Conservation (phyloP, 2,888 invertebrate species). For the Noctuana brunneofusca region DNA sequence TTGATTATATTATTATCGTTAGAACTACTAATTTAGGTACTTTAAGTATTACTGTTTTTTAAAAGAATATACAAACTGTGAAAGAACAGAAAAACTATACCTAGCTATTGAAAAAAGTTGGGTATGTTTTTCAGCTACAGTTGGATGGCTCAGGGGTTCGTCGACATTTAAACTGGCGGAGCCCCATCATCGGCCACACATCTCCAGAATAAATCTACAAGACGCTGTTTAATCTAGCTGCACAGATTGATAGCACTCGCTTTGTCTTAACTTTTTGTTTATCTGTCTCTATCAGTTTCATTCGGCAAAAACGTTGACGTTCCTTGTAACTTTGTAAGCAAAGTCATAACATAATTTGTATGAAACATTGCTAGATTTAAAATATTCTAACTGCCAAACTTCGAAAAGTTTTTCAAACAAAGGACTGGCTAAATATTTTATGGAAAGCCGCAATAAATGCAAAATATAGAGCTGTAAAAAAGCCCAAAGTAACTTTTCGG, state of each 20-base stretch:
- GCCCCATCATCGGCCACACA: constrained; percentile 51
- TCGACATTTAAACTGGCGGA: constrained; percentile 60
- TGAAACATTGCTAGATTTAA: constrained; percentile 5
- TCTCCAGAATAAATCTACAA: constrained; percentile 56
- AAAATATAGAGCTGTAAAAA: constrained; percentile 62
- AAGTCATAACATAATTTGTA: constrained; percentile 5
- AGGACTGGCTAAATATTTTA: constrained; percentile 22
- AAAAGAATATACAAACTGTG: not conserved
- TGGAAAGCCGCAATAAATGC: constrained; percentile 47
- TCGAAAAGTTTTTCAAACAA: constrained; percentile 14
- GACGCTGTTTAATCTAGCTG: constrained; percentile 53
- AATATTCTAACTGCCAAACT: constrained; percentile 6
- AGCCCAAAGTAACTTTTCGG: constrained; percentile 52
- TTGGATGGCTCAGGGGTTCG: constrained; percentile 55
- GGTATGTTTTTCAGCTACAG: too few relatives aligned
- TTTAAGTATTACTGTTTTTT: too few relatives aligned
- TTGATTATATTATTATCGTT: too few relatives aligned
- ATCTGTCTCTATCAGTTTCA: constrained; percentile 37
- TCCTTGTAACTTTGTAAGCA: constrained; percentile 2
- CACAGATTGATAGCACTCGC: constrained; percentile 51
- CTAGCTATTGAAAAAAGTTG: constrained; percentile 64
- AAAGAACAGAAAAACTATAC: constrained; percentile 53
- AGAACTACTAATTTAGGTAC: too few relatives aligned
- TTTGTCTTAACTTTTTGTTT: constrained; percentile 41
- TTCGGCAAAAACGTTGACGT: constrained; percentile 11